These are phyloP conservation scores for Paedocypris sp. DNA, from an alignment of 2,113 vertebrate genomes.

Conservation along the genomic window DNA sequence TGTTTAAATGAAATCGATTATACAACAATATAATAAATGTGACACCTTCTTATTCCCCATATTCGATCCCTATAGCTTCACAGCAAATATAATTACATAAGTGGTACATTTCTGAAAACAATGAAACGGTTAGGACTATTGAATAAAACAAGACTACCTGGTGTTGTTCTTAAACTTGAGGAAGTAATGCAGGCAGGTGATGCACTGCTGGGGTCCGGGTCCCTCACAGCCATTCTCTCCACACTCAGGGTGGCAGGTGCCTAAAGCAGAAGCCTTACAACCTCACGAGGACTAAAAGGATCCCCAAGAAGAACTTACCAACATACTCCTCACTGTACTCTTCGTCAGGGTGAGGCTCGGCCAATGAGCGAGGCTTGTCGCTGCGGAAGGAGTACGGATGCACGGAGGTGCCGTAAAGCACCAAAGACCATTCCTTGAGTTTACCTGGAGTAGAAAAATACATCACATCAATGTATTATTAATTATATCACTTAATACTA, in stretches of 20 bases:
- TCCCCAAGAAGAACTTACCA: slow-evolving; percentile 50
- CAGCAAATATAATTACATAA: too few species aligned
- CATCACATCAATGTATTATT: too few species aligned
- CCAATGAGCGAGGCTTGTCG: slow-evolving; percentile 72
- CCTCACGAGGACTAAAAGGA: background rate
- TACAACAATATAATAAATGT: too few species aligned
- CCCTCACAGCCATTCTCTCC: slow-evolving; percentile 88
- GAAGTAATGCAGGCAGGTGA: slow-evolving; percentile 90
- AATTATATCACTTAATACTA: too few species aligned
- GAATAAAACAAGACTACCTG: slow-evolving; percentile 56
- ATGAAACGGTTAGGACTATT: too few species aligned
- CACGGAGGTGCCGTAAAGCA: slow-evolving; percentile 88
- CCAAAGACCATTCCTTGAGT: slow-evolving; percentile 96
- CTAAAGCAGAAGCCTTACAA: slow-evolving; percentile 46
- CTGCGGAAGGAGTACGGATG: slow-evolving; percentile 85
- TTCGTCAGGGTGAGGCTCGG: slow-evolving; percentile 66
- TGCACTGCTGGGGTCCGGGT: slow-evolving; percentile 92
- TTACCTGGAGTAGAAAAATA: slow-evolving; percentile 78
- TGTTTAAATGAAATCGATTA: too few species aligned
- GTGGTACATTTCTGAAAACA: too few species aligned
- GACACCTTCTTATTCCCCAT: too few species aligned
- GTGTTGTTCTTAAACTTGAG: slow-evolving; percentile 98
- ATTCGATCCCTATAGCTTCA: too few species aligned
- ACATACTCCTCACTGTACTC: slow-evolving; percentile 86
- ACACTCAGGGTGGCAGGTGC: slow-evolving; percentile 88